Base-by-base conservation (phyloP, 1,140 invertebrate species). In the Coptotermes formosanus region DNA sequence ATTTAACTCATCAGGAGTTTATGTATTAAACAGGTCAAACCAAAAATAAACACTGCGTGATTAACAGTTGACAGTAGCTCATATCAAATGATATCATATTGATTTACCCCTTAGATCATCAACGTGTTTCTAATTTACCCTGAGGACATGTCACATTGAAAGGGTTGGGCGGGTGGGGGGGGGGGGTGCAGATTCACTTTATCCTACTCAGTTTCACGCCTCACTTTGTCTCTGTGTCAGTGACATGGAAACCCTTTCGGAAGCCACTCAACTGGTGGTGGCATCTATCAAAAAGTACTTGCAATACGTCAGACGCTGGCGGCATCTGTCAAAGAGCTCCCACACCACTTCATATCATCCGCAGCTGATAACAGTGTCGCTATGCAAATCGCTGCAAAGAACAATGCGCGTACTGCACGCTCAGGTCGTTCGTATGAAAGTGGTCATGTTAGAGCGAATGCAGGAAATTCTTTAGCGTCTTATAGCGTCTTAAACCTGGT, bases 121-220 rank as follows among this genome's bases (percentile, higher is more conserved):
- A 75, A 75, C 64, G 25, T 75, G 16, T 75, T 75, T 75, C 64
- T 75, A 75, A 75, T 75, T 75, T 75, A 75, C 64, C 64, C 64
- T 0, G 25, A 75, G 64, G 64, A 75, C n/a, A n/a, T 21, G 25
- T 64, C 59, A 23, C 59, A 75, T 25, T 30, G 64, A 75, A 75
- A 75, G 64, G 59, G 21, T 64, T 21, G 59, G 64, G 64, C 30
- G n/a, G 64, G 64, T 1, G 6, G n/a, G 7, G 2, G 6, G 64
- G 25, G 14, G 14, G 52, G 4, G 52, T 9, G 19, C 21, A 21
- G 64, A 75, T 75, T n/a, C 64, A 75, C 64, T 75, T 75, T 75
- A 30, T 75, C 64, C 64, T 3, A 7, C 25, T 75, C 64, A 75
- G 25, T 30, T 75, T 75, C 64, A 75, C 64, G 64, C 64, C 64